Percentiles rank a stretch among this genome's conserved stretches.
phyloP scores from a whole-genome alignment of 2,113 vertebrate species.

The Pachypanchax playfairii region DNA sequence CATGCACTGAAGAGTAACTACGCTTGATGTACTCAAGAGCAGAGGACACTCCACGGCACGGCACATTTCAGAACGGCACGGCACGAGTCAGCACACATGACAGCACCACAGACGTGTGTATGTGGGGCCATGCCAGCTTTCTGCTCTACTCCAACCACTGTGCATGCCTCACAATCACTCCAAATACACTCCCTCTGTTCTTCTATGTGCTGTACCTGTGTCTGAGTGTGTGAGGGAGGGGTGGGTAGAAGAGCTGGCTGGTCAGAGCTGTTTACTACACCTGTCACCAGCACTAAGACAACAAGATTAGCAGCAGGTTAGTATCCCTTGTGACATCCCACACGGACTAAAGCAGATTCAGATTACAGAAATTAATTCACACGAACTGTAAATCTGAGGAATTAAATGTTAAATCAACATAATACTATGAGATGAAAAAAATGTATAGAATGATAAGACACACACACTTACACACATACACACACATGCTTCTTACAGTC shows the following conservation, averaged over 20 bases:
- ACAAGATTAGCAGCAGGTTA: conserved; percentile 79
- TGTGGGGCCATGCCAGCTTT: conserved; percentile 60
- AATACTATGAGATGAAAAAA: not conserved
- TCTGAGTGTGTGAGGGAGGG: conserved; percentile 69
- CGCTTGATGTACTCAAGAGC: conserved; percentile 64
- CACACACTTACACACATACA: conserved; percentile 10
- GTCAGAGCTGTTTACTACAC: conserved; percentile 76
- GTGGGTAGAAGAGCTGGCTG: conserved; percentile 63
- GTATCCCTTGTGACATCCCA: conserved; percentile 63
- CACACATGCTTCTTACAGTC: conserved; percentile 52
- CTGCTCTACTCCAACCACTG: conserved; percentile 60
- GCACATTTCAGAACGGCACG: conserved; percentile 69
- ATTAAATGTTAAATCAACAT: conserved; percentile 32
- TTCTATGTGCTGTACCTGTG: conserved; percentile 73
- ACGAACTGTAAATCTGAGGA: conserved; percentile 21
- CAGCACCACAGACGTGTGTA: conserved; percentile 73
- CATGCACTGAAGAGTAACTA: conserved; percentile 61
- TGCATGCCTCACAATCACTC: conserved; percentile 72
- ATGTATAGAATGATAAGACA: conserved; percentile 19
- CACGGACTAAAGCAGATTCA: conserved; percentile 51
- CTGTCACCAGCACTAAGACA: conserved; percentile 81
- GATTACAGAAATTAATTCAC: conserved; percentile 31
- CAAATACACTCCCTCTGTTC: conserved; percentile 66
- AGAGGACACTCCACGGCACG: conserved; percentile 68
- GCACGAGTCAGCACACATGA: conserved; percentile 73